Evolutionary conservation across 2,113 vertebrate genomes (phyloP).

Genomic region (Crotalus viridis): DNA sequence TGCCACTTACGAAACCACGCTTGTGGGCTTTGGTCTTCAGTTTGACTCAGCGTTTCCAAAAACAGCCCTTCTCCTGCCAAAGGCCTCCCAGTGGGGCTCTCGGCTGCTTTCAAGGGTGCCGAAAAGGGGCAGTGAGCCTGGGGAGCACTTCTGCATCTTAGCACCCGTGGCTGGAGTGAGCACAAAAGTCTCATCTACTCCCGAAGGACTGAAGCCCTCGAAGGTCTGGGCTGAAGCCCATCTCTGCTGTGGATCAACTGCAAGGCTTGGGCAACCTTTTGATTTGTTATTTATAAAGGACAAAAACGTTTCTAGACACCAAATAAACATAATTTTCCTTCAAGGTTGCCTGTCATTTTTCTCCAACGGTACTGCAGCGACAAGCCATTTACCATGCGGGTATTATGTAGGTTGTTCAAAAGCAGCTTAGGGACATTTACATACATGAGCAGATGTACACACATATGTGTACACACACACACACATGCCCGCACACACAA

Average conservation of each 20-base stretch:
- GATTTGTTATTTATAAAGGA: too few relatives aligned
- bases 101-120: neutral
- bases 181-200: neutral
- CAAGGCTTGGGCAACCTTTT: neutral
- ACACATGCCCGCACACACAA: too few relatives aligned
- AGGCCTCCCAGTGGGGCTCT: neutral
- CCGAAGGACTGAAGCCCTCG: rapidly evolving
- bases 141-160: neutral
- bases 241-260: neutral
- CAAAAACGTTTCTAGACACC: neutral
- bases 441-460: neutral
- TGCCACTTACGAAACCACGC: neutral
- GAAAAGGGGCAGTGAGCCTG: neutral
- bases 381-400: neutral
- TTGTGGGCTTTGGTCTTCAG: neutral
- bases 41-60: neutral
- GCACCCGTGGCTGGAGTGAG: neutral
- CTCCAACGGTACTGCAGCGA: neutral
- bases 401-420: neutral
- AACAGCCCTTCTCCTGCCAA: neutral
- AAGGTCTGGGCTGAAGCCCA: neutral
- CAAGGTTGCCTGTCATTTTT: neutral
- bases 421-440: neutral
- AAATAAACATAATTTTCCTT: neutral
- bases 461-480: rapidly evolving